Evolutionary conservation across 2,113 vertebrate species (phyloP), one percentile per base, ranked within the genome.

Genomic region (Ascaphus truei): DNA sequence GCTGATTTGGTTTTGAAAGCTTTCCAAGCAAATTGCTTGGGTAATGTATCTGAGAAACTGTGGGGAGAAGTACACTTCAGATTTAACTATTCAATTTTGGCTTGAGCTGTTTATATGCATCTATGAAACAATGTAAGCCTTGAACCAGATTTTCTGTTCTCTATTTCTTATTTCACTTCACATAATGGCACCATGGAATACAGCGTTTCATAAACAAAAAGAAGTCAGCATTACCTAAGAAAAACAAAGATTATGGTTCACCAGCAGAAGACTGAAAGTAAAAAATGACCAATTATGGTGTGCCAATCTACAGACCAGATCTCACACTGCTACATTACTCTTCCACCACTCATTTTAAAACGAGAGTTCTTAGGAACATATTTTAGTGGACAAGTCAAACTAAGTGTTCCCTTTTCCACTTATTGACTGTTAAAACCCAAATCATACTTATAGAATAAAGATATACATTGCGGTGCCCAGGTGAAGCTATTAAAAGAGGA

Each of bases 1-100:
- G 26, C 34, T 48, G 41, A 68, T 68, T 60, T 68, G 33, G n/a
- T 68, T 68, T 13, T 50, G 43, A 50, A 50, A 50, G 3, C 31
- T 23, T 48, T 68, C 43, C 43, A 68, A 68, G 66, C 55, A 68
- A 50, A 68, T 68, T 59, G 66, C 43, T 59, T 59, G 41, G 43
- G 11, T 59, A 60, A 68, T 37, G 41, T 51, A 59, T 59, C 66
- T 43, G 22, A 11, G 55, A 68, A 59, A 60, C 33, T 5, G 9
- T 16, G 47, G 43, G 22, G 16, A 11, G 56, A 51, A 68, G 60
- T 68, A 20, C 31, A 48, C 31, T 50, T 68, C 66, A 59, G 30
- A 27, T 22, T n/a, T 26, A 34, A 68, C 60, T 68, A 68, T 34
- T 13, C 31, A 31, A 50, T 48, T 51, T 68, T 13, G 31, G 25